Conservation (phyloP, 2,113 vertebrate species). For the Butorides virescens region DNA sequence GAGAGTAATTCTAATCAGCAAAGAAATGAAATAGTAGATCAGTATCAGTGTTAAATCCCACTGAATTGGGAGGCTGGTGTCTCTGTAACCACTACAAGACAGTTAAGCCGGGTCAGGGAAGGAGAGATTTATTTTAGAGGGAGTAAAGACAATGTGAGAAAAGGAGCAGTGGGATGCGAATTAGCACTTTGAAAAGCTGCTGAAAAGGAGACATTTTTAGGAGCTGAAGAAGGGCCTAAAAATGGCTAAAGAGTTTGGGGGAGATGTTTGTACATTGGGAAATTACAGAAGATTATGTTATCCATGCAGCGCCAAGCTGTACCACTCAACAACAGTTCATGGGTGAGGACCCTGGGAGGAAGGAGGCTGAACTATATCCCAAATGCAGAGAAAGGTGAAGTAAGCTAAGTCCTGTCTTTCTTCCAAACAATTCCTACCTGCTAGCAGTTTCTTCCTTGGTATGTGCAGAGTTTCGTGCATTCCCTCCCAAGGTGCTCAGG, state of each 20-base stretch:
- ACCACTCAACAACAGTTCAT: not conserved
- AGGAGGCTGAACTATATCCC: not conserved
- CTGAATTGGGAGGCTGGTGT: not conserved
- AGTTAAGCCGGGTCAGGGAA: not conserved
- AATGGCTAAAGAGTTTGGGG: not conserved
- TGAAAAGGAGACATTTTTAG: not conserved
- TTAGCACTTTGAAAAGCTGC: not conserved
- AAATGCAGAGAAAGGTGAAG: not conserved
- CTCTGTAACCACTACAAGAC: not conserved
- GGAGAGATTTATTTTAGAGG: not conserved
- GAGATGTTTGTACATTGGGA: not conserved
- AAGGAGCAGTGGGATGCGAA: not conserved
- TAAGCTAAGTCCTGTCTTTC: not conserved
- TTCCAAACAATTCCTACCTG: not conserved
- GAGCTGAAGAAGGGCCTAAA: not conserved
- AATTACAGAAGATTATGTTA: not conserved
- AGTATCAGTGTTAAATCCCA: not conserved
- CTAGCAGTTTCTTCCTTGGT: not conserved
- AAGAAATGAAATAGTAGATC: not conserved
- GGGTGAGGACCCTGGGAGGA: not conserved
- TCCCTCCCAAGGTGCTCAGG: not conserved
- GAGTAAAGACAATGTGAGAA: not conserved
- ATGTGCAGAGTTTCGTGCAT: not conserved
- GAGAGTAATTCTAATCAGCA: not conserved
- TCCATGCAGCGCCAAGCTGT: not conserved